Conservation (phyloP, 1,140 invertebrate species). For the Hyles vespertilio region DNA sequence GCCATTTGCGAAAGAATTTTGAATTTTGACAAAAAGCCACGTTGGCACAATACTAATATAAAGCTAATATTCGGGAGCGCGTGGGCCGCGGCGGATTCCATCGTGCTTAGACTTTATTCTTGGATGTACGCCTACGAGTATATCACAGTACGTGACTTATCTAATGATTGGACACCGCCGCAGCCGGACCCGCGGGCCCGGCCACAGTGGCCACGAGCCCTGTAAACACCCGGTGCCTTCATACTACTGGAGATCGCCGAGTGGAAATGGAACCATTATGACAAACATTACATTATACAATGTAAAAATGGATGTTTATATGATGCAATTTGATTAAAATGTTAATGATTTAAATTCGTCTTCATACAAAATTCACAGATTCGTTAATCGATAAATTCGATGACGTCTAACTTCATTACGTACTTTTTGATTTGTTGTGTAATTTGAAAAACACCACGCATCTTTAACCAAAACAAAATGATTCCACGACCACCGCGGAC, state of each 20-base stretch:
- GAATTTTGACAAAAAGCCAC: too few relatives aligned
- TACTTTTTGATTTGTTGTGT: neutral
- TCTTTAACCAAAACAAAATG: too few relatives aligned
- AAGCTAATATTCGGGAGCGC: constrained; percentile 9
- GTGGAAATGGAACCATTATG: neutral
- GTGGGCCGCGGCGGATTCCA: constrained; percentile 27
- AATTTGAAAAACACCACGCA: neutral
- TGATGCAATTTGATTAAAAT: neutral
- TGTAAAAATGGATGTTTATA: neutral
- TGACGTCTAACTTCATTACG: too few relatives aligned
- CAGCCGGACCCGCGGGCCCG: constrained; percentile 7
- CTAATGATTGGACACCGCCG: constrained; percentile 36
- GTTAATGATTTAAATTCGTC: too few relatives aligned
- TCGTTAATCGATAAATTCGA: too few relatives aligned
- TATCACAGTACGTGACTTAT: constrained; percentile 63
- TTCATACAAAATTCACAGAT: too few relatives aligned
- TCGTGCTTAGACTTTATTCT: constrained; percentile 30
- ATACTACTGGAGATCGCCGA: constrained; percentile 6
- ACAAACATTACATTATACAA: too few relatives aligned
- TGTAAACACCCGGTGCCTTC: constrained; percentile 59
- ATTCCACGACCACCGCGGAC: neutral
- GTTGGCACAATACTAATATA: constrained; percentile 9
- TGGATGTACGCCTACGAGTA: constrained; percentile 48
- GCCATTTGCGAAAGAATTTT: too few relatives aligned
- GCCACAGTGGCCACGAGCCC: constrained; percentile 35